A percentile compares a stretch with the other conserved stretches of the same genome.
These are phyloP conservation scores for Halichoeres trimaculatus DNA, from an alignment of 2,113 vertebrate species.

Conservation along the genomic window DNA sequence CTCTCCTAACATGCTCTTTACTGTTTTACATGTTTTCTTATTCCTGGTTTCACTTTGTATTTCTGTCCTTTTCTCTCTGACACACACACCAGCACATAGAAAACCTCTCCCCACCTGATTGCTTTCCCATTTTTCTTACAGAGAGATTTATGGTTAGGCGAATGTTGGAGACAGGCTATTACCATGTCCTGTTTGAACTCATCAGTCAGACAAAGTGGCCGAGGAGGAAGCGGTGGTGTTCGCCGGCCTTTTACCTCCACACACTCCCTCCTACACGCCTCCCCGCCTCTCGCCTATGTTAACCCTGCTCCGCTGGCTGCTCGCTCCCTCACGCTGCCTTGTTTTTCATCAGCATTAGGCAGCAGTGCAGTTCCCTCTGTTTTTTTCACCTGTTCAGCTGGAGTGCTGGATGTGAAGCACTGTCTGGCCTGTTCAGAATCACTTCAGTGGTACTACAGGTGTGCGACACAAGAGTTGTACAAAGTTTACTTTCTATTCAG, in stretches of 20 bases:
- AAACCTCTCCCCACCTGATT: constrained; percentile 78
- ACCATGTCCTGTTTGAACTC: constrained; percentile 83
- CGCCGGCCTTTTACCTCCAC: constrained; percentile 31
- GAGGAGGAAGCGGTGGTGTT: constrained; percentile 49
- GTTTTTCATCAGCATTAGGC: constrained; percentile 46
- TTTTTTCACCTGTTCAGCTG: background rate
- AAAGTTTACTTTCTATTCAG: background rate
- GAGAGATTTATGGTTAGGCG: constrained; percentile 81
- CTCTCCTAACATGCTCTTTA: too few species aligned
- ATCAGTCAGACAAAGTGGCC: constrained; percentile 81
- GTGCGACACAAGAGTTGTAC: background rate
- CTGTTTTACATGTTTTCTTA: constrained; percentile 36
- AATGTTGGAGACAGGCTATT: constrained; percentile 83
- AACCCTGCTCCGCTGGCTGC: constrained; percentile 47
- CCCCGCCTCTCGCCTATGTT: constrained; percentile 39
- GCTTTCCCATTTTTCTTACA: constrained; percentile 80
- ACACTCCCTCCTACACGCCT: constrained; percentile 34
- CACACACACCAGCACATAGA: constrained; percentile 29
- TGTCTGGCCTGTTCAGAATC: constrained; percentile 10
- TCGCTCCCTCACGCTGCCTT: constrained; percentile 30
- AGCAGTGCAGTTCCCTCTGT: background rate
- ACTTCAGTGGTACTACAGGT: background rate
- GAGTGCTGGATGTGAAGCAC: constrained; percentile 12
- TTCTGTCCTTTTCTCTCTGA: constrained; percentile 12
- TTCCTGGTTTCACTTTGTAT: constrained; percentile 50